phyloP scores from a whole-genome alignment of 2,113 vertebrate genomes.

The Melospiza georgiana region DNA sequence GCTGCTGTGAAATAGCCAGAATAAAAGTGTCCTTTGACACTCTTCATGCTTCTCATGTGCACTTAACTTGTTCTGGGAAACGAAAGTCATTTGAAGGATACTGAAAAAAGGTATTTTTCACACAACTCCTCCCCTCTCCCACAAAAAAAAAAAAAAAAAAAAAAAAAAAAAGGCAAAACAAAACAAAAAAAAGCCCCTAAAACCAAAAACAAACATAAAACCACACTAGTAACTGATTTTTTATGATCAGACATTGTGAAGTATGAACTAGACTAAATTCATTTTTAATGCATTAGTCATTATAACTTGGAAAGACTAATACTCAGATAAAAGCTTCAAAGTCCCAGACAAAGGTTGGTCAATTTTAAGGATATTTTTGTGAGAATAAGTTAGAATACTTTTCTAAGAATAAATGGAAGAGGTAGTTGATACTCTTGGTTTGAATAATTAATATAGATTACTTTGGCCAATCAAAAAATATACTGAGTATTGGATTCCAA shows the following conservation, averaged over 20 bases:
- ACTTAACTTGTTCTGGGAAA: background rate
- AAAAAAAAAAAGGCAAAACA: no score
- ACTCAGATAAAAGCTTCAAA: background rate
- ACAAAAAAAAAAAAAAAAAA: background rate
- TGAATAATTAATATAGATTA: background rate
- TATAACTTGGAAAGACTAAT: background rate
- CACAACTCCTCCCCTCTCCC: fast-evolving
- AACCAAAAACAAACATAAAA: no score
- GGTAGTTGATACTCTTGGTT: background rate
- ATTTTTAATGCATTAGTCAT: background rate
- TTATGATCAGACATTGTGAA: background rate
- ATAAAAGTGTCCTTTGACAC: background rate
- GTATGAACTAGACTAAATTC: background rate
- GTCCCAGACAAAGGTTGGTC: background rate
- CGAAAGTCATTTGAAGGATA: background rate
- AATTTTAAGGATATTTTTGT: background rate
- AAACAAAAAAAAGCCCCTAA: no score
- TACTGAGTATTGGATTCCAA: background rate
- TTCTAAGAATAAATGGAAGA: background rate
- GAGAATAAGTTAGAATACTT: background rate
- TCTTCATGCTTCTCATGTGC: background rate
- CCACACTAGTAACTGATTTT: background rate
- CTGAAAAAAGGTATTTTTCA: background rate
- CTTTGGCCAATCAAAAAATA: background rate
- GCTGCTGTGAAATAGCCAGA: background rate